Evolutionary conservation across 2,888 invertebrate genomes (phyloP).

Genomic region (Campoplex nolae): DNA sequence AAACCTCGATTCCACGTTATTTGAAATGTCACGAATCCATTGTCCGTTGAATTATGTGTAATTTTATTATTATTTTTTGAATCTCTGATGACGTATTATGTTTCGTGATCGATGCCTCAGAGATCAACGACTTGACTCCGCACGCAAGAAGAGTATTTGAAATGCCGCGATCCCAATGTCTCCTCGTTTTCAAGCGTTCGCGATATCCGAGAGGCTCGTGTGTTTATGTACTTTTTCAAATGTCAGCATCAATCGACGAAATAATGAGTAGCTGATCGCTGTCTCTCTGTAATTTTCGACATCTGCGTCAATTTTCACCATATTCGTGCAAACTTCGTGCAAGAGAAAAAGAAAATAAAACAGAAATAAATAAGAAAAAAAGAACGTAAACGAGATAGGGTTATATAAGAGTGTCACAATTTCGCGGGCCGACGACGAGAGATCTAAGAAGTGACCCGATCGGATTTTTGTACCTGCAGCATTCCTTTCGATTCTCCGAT

Average conservation of each 20-base stretch:
- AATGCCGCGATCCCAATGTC: constrained; percentile 37
- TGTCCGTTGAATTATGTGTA: neutral
- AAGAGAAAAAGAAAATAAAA: neutral
- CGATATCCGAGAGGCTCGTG: constrained; percentile 86
- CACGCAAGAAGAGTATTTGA: constrained; percentile 29
- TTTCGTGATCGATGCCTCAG: constrained; percentile 25
- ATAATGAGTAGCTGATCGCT: constrained; percentile 69
- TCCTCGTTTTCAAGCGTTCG: constrained; percentile 34
- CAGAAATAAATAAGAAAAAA: neutral
- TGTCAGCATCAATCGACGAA: constrained; percentile 76
- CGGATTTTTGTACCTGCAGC: constrained; percentile 49
- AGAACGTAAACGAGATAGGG: constrained; percentile 9
- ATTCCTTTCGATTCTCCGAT: constrained; percentile 43
- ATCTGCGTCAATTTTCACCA: constrained; percentile 66
- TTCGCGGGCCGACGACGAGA: constrained; percentile 28
- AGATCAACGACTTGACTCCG: constrained; percentile 45
- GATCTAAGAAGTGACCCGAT: constrained; percentile 44
- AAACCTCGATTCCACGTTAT: neutral
- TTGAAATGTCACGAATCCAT: neutral
- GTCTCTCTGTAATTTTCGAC: constrained; percentile 54
- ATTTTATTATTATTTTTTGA: neutral
- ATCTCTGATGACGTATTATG: neutral
- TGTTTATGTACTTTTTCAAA: constrained; percentile 86
- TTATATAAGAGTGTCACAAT: constrained; percentile 61
- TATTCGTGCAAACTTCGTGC: constrained; percentile 61